Base-by-base conservation (phyloP, 2,888 invertebrate species). In the Formica aserva region DNA sequence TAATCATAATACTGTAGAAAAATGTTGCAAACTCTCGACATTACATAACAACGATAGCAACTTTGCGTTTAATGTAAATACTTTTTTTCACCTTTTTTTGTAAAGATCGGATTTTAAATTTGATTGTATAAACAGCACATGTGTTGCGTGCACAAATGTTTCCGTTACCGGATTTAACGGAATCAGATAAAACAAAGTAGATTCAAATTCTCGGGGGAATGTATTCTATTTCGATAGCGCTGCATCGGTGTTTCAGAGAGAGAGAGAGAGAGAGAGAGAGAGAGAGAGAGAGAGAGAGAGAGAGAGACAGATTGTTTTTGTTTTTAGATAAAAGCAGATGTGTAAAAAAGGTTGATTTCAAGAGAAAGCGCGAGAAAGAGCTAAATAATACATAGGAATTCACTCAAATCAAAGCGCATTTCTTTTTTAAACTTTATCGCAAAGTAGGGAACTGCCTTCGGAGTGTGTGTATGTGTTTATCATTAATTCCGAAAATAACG, bases 371-470 rank as follows among this genome's bases (percentile, higher is more conserved):
- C n/a, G 13, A n/a, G 22, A 55, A 18, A 72, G 15, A 55, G 1
- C 66, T 55, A 67, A 69, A 60, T 67, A 69, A 78, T 45, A 77
- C 11, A 60, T 60, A 18, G 48, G 32, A 48, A 48, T 45, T 18
- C 32, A 22, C 45, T 80, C 26, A 29, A 57, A 57, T 41, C 22
- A 55, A 67, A 38, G 77, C 57, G 29, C 3, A 22, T 67, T 35
- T 57, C 5, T 67, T 22, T 41, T 67, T 15, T 32, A 32, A 13
- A 67, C 32, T 60, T 45, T 11, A 22, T 55, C 15, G n/a, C 13
- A 1, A 18, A 72, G 6, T 0, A 38, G 15, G 38, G 41, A 65
- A 77, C 8, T 35, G 45, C 1, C 13, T 55, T 38, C 18, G n/a
- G 5, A 63, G 32, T 6, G 6, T 32, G 32, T 32, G 32, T 32